Evolutionary conservation across 2,888 invertebrate genomes (phyloP).

Genomic region (Acrobeloides nanus): DNA sequence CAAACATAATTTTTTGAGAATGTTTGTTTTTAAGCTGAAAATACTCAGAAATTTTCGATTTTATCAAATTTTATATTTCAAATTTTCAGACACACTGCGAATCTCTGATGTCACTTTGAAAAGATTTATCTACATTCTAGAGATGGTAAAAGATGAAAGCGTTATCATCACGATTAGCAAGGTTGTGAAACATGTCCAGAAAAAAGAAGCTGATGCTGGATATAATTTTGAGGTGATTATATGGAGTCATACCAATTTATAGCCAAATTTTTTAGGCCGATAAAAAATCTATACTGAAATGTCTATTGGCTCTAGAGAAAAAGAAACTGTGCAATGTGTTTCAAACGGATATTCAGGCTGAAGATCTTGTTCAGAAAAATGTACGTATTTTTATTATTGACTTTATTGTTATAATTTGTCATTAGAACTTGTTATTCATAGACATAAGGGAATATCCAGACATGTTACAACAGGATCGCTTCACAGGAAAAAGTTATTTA

Average conservation of each 20-base stretch:
- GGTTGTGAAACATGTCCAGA: conserved; percentile 27
- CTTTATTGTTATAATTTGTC: too few relatives aligned
- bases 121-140: conserved; percentile 28
- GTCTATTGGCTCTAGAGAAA: conserved; percentile 32
- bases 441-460: too few relatives aligned
- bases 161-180: conserved; percentile 37
- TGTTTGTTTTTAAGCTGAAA: too few relatives aligned
- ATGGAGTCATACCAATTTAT: conserved; percentile 1
- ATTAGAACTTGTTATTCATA: too few relatives aligned
- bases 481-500: too few relatives aligned
- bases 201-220: conserved; percentile 31
- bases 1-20: background rate
- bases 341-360: too few relatives aligned
- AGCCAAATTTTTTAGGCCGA: conserved; percentile 36
- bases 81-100: conserved; percentile 36
- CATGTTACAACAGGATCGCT: too few relatives aligned
- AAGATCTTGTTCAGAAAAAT: too few relatives aligned
- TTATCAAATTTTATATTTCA: background rate
- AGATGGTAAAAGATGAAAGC: conserved; percentile 15
- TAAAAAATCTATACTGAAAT: conserved; percentile 45
- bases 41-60: conserved; percentile 1
- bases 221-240: conserved; percentile 34
- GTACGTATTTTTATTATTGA: too few relatives aligned
- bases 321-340: conserved; percentile 23
- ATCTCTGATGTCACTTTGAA: conserved; percentile 41